A percentile compares a stretch with the other conserved stretches of the same genome.
phyloP scores from a whole-genome alignment of 2,888 invertebrate species.

The Athalia rosae region DNA sequence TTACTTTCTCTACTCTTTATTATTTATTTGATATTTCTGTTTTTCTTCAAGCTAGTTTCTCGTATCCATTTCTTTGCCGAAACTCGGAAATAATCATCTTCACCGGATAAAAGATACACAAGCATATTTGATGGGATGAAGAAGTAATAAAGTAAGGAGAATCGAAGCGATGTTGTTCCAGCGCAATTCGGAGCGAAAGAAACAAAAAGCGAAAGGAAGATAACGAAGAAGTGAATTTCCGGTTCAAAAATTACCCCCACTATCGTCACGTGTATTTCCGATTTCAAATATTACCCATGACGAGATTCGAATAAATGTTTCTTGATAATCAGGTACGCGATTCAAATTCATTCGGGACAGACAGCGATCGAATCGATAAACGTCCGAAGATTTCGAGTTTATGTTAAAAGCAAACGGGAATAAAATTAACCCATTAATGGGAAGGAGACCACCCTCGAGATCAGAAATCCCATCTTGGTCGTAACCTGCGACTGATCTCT shows the following conservation, averaged over 20 bases:
- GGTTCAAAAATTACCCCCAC: too few relatives aligned
- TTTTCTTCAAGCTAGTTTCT: not conserved
- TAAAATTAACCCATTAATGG: slow-evolving; percentile 20
- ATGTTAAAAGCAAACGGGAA: not conserved
- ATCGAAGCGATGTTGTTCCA: not conserved
- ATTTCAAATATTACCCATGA: too few relatives aligned
- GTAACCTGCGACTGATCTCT: slow-evolving; percentile 21
- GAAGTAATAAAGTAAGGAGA: too few relatives aligned
- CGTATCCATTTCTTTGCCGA: slow-evolving; percentile 14
- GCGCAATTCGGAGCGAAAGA: not conserved
- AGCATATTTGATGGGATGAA: not conserved
- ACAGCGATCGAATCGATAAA: slow-evolving; percentile 9
- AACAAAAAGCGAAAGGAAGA: not conserved
- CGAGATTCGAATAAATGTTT: too few relatives aligned
- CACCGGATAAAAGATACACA: not conserved
- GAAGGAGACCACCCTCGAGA: not conserved
- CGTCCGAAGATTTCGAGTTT: not conserved
- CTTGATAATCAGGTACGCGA: not conserved
- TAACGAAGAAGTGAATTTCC: not conserved
- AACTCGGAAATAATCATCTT: not conserved
- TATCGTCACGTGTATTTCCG: too few relatives aligned
- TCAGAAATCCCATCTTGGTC: not conserved
- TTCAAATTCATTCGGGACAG: not conserved
- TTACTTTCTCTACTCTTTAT: not conserved
- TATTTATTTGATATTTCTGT: not conserved